Conservation (phyloP, 2,113 vertebrate species). For the Irena cyanogastra region DNA sequence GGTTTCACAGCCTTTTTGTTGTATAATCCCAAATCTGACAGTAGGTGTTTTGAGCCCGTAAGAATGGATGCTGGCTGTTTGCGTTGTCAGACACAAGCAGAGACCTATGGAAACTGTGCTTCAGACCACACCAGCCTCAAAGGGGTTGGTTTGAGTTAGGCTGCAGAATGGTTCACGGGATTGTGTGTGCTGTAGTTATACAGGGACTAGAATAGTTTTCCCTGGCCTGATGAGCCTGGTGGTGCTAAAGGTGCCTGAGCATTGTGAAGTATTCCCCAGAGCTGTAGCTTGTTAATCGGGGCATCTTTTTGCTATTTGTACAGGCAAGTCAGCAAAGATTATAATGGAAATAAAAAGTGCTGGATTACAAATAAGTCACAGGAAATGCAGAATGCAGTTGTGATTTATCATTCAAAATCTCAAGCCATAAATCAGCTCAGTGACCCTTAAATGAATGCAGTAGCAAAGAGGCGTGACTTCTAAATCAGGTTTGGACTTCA, state of each 20-base stretch:
- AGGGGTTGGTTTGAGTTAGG: neutral
- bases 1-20: neutral
- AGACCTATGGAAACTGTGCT: neutral
- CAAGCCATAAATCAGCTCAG: neutral
- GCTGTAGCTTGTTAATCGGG: neutral
- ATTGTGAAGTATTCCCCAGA: fast-evolving
- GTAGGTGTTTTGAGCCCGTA: neutral
- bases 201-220: neutral
- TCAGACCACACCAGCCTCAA: neutral
- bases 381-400: neutral
- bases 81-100: neutral
- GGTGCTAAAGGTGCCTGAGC: neutral
- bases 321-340: neutral
- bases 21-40: neutral
- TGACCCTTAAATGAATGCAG: neutral
- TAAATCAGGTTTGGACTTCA: neutral
- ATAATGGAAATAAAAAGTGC: neutral
- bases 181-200: neutral
- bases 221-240: neutral
- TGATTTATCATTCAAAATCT: neutral
- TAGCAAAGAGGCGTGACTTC: neutral
- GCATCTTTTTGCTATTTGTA: neutral
- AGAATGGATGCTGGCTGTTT: neutral
- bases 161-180: neutral
- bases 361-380: neutral